These are phyloP conservation scores for Meliscaeva auricollis DNA, from an alignment of 2,888 invertebrate species.

Conservation along the genomic window DNA sequence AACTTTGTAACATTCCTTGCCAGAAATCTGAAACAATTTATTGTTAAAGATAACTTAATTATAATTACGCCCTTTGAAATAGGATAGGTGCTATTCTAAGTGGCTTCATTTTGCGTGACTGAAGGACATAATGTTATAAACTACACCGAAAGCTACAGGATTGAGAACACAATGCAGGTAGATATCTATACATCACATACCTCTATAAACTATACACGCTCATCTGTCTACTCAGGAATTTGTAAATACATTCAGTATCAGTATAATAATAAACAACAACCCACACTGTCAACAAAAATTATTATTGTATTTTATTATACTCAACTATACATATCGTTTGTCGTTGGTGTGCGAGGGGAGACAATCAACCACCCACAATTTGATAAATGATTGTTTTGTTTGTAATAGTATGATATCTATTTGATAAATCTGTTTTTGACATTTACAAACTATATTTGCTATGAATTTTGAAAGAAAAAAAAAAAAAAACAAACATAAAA, in stretches of 20 bases:
- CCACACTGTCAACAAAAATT: slow-evolving; percentile 32
- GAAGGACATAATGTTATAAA: not conserved
- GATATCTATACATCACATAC: too few relatives aligned
- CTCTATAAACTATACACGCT: not conserved
- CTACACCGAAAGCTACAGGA: not conserved
- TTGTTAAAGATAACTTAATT: slow-evolving; percentile 55
- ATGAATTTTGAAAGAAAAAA: slow-evolving; percentile 7
- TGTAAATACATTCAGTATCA: slow-evolving; percentile 15
- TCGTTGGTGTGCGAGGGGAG: not conserved
- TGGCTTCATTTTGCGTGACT: slow-evolving; percentile 48
- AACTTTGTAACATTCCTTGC: slow-evolving; percentile 13
- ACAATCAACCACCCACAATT: slow-evolving; percentile 36
- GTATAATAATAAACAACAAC: slow-evolving; percentile 7
- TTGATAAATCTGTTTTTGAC: slow-evolving; percentile 51
- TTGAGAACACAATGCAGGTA: not conserved
- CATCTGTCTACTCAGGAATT: slow-evolving; percentile 15
- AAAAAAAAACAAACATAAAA: not conserved
- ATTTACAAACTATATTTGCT: slow-evolving; percentile 40
- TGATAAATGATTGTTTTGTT: slow-evolving; percentile 57
- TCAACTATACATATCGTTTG: not conserved
- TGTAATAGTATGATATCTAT: slow-evolving; percentile 24
- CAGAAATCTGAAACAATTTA: slow-evolving; percentile 50
- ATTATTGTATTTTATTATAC: slow-evolving; percentile 30
- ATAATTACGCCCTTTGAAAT: slow-evolving; percentile 43
- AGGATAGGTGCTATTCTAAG: slow-evolving; percentile 47